Percentiles rank a stretch among this genome's conserved stretches.
phyloP scores from a whole-genome alignment of 2,888 invertebrate species.

The Malachius bipustulatus region DNA sequence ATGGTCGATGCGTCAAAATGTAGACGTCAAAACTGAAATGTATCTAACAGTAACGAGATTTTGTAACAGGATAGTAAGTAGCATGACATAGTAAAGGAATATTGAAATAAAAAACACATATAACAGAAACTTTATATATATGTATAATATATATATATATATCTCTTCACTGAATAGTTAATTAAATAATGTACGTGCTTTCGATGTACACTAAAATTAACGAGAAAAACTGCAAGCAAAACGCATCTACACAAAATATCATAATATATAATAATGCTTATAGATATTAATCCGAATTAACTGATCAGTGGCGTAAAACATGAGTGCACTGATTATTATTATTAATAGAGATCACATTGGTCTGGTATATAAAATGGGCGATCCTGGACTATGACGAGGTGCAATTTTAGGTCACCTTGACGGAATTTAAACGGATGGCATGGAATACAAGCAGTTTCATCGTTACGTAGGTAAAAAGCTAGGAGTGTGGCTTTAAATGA shows the following conservation, averaged over 20 bases:
- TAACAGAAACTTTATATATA: conserved; percentile 29
- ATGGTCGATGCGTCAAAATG: no score
- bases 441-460: conserved; percentile 35
- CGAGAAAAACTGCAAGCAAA: conserved; percentile 34
- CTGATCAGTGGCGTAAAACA: conserved; percentile 24
- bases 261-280: conserved; percentile 26
- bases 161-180: conserved; percentile 28
- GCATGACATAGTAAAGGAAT: no score
- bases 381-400: conserved; percentile 16
- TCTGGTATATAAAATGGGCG: conserved; percentile 27
- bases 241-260: conserved; percentile 38
- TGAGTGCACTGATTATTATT: conserved; percentile 30
- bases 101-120: conserved; percentile 16
- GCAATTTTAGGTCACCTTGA: conserved; percentile 20
- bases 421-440: conserved; percentile 36
- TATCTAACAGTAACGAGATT: no score
- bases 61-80: no score
- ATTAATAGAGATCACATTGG: conserved; percentile 28
- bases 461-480: conserved; percentile 24
- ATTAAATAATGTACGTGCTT: conserved; percentile 34
- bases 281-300: conserved; percentile 20
- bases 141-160: conserved; percentile 20
- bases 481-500: conserved; percentile 26
- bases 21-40: no score
- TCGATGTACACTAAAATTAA: conserved; percentile 38